Conservation (phyloP, 2,888 invertebrate genomes). For the Ischnura elegans region DNA sequence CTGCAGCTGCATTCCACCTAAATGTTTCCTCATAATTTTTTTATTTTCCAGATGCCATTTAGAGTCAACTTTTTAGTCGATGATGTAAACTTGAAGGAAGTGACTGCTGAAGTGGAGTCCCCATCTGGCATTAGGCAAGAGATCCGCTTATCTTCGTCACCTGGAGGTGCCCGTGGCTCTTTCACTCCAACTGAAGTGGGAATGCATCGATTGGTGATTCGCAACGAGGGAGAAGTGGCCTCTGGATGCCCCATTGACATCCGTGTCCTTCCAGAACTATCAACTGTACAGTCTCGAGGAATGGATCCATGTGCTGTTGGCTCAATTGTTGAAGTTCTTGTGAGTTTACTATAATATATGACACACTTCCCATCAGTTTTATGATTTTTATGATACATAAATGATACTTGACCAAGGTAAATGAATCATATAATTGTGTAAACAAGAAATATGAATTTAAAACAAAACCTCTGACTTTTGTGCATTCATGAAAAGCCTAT, state of each 20-base stretch:
- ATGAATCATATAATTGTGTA: no score
- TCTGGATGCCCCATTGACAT: constrained; percentile 86
- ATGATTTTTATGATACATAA: no score
- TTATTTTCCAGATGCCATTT: constrained; percentile 85
- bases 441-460: no score
- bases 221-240: constrained; percentile 81
- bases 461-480: no score
- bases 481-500: no score
- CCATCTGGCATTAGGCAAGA: constrained; percentile 85
- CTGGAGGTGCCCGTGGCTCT: constrained; percentile 88
- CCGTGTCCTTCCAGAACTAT: constrained; percentile 91
- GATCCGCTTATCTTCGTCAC: constrained; percentile 82
- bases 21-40: constrained; percentile 70
- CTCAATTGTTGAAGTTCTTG: constrained; percentile 96
- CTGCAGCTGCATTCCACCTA: no score
- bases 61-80: constrained; percentile 86
- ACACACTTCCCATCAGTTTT: no score
- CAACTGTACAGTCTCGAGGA: constrained; percentile 93
- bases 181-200: constrained; percentile 95
- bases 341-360: no score
- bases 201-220: constrained; percentile 88
- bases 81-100: constrained; percentile 86
- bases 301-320: constrained; percentile 98
- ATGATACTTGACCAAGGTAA: no score
- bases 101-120: constrained; percentile 88